Base-by-base conservation (phyloP, 2,888 invertebrate genomes). In the Sminthurides aquaticus region DNA sequence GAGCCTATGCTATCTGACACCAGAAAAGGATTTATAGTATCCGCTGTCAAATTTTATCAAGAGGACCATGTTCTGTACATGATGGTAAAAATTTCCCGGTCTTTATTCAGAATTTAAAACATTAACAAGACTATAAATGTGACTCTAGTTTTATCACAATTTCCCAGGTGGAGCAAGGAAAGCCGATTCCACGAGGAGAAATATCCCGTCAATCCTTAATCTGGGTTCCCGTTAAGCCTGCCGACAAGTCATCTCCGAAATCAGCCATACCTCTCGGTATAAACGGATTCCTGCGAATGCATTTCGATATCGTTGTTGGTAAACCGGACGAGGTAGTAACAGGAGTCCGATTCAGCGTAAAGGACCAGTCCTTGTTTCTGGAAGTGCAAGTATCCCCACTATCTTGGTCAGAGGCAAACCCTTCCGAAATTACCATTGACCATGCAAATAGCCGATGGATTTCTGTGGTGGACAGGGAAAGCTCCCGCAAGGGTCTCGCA, bases 111-210 rank as follows among this genome's bases (percentile, higher is more conserved):
- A n/a, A n/a, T n/a, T n/a, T n/a, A n/a, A n/a, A n/a, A n/a, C n/a
- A n/a, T n/a, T n/a, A n/a, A n/a, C n/a, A n/a, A n/a, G 52, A 25
- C 2, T 52, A 22, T 52, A 25, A 52, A 24, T 52, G 20, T 52
- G 52, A 52, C 22, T n/a, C 5, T 5, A 5, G 26, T 24, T 57
- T 28, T 18, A 1, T 57, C n/a, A 20, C 8, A 43, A 43, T 34
- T 48, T 52, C 26, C 34, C 15, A 66, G 66, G 27, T 66, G 29
- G 66, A 66, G 34, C 63, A 66, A 59, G 66, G 66, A 49, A 66
- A 56, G 24, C 66, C 66, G 15, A 3, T 63, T 2, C 24, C 22
- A 27, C 22, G 48, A 43, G 66, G 66, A 34, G 43, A 59, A 3
- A 56, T 66, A 22, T 62, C 62, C 22, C 1, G 2, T 27, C 18